Evolutionary conservation across 2,888 invertebrate genomes (phyloP).

Genomic region (Cheilosia pagana): DNA sequence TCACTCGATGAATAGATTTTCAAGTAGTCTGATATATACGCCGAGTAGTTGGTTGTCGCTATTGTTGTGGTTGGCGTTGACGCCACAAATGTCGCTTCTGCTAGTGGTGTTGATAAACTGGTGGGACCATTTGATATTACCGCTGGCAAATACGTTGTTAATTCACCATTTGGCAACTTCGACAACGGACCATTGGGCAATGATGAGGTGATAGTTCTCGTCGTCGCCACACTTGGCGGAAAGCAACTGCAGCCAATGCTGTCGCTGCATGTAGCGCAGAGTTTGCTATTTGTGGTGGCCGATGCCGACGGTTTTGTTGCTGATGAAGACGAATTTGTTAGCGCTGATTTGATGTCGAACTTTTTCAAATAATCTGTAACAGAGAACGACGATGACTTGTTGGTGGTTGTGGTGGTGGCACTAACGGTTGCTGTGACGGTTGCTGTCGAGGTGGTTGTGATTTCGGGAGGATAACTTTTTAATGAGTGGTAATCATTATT

Average conservation of each 20-base stretch:
- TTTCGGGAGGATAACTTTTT: conserved; percentile 68
- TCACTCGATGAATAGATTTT: conserved; percentile 54
- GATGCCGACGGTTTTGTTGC: conserved; percentile 11
- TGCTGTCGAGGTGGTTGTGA: conserved; percentile 68
- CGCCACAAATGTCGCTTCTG: neutral
- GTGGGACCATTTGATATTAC: neutral
- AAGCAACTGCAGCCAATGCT: conserved; percentile 46
- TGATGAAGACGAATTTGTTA: conserved; percentile 20
- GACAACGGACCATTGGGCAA: conserved; percentile 1
- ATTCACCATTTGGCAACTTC: neutral
- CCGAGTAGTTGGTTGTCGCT: conserved; percentile 59
- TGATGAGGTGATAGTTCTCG: conserved; percentile 14
- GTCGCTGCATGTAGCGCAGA: conserved; percentile 14
- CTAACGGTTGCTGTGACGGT: conserved; percentile 51
- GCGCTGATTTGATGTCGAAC: conserved; percentile 47
- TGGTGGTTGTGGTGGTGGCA: conserved; percentile 42
- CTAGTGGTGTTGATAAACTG: neutral
- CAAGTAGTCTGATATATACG: conserved; percentile 65
- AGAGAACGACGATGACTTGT: conserved; percentile 50
- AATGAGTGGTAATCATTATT: conserved; percentile 63
- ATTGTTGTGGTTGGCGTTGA: conserved; percentile 2
- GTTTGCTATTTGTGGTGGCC: conserved; percentile 12
- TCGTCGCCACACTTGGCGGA: conserved; percentile 10
- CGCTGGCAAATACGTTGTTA: neutral
- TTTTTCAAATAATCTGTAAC: conserved; percentile 68